Percentiles rank a stretch among this genome's conserved stretches.
These are phyloP conservation scores for Neolamprologus hecqui DNA, from an alignment of 2,113 vertebrate genomes.

Conservation along the genomic window DNA sequence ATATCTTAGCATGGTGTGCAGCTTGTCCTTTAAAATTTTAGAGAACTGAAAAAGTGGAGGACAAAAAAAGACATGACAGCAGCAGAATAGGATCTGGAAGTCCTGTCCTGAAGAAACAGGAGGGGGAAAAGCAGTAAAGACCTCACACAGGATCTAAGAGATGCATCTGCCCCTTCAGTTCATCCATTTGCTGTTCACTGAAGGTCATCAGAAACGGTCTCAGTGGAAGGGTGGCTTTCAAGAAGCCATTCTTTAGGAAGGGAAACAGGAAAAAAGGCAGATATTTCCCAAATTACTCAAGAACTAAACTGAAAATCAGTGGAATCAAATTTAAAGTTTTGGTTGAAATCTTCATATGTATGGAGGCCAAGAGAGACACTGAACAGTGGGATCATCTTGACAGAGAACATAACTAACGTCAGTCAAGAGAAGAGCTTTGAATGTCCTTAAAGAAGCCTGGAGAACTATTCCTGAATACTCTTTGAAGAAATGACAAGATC, in stretches of 20 bases:
- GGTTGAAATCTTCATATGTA: background rate
- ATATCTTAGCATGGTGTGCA: background rate
- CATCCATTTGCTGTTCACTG: background rate
- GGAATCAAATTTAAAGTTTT: background rate
- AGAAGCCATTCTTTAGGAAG: background rate
- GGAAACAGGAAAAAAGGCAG: background rate
- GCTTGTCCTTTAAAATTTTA: background rate
- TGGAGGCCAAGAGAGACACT: background rate
- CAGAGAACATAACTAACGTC: background rate
- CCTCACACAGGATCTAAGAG: background rate
- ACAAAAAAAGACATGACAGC: background rate
- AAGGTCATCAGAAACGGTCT: background rate
- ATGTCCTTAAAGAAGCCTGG: background rate
- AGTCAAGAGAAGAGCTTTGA: background rate
- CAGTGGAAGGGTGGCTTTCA: background rate
- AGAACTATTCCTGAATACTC: background rate
- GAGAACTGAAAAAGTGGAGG: background rate
- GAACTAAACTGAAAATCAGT: background rate
- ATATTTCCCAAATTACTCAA: background rate
- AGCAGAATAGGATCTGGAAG: background rate
- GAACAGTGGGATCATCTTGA: background rate
- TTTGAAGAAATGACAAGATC: background rate
- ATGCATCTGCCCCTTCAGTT: background rate
- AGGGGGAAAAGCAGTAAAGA: background rate
- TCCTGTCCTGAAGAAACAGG: background rate